These are phyloP conservation scores for Enteromius trimaculatus DNA, from an alignment of 2,797 vertebrate species.

Conservation along the genomic window DNA sequence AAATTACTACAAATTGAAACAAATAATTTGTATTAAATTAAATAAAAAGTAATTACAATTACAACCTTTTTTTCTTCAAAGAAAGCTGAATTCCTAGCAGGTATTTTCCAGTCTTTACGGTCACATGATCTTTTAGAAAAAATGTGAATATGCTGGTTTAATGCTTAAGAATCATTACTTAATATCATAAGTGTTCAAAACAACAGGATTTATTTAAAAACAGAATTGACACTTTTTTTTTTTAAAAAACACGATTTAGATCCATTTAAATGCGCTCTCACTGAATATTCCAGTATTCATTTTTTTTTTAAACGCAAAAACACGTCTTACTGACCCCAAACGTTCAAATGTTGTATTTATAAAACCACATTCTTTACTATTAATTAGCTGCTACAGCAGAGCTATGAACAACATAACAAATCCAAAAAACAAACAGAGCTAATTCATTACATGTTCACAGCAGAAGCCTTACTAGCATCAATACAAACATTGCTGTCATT, in stretches of 20 bases:
- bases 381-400: neutral
- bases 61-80: too few relatives aligned
- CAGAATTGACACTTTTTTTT: neutral
- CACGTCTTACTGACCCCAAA: neutral
- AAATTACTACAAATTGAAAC: neutral
- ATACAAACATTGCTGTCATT: slow-evolving; percentile 35
- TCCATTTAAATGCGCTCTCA: neutral
- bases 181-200: neutral
- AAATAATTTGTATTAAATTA: neutral
- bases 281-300: neutral
- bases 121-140: neutral
- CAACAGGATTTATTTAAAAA: neutral
- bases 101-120: too few relatives aligned
- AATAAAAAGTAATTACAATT: too few relatives aligned
- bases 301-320: neutral
- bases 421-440: neutral
- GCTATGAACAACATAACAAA: neutral
- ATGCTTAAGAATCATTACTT: neutral
- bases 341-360: neutral
- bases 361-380: neutral
- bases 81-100: neutral
- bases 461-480: slow-evolving; percentile 6
- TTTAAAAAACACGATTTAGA: neutral
- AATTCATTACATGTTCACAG: neutral
- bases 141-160: neutral